Evolutionary conservation across 2,888 invertebrate genomes (phyloP).

Genomic region (Drosophila nr. medialis): DNA sequence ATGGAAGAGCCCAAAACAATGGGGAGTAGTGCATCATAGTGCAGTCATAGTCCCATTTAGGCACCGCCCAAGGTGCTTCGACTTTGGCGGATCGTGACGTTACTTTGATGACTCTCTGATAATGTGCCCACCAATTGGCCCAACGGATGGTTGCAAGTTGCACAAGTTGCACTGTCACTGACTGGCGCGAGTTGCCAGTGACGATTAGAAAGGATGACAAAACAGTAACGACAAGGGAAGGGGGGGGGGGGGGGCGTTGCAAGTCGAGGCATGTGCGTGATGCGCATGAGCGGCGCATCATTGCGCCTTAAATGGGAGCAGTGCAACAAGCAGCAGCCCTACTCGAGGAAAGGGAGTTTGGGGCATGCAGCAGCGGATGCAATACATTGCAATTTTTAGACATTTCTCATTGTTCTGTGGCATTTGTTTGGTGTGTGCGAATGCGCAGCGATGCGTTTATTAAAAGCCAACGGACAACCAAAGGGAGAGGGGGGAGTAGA

Average conservation of each 20-base stretch:
- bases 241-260: constrained; percentile 3
- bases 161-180: constrained; percentile 48
- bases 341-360: constrained; percentile 4
- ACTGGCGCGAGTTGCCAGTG: constrained; percentile 35
- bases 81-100: constrained; percentile 46
- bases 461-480: constrained; percentile 40
- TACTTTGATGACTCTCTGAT: constrained; percentile 60
- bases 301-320: constrained; percentile 79
- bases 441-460: constrained; percentile 77
- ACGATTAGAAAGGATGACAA: constrained; percentile 71
- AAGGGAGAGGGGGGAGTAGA: not conserved
- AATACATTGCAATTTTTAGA: constrained; percentile 67
- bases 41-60: constrained; percentile 18
- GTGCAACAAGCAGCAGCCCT: constrained; percentile 40
- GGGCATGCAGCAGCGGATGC: constrained; percentile 21
- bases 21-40: constrained; percentile 10
- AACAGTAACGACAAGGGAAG: constrained; percentile 18
- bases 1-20: not conserved
- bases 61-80: constrained; percentile 45
- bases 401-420: constrained; percentile 71
- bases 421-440: constrained; percentile 42
- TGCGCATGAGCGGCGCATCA: constrained; percentile 78
- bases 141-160: constrained; percentile 41
- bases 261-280: constrained; percentile 66
- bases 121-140: constrained; percentile 62